Base-by-base conservation (phyloP, 1,140 invertebrate species). In the Drosophila eugracilis region DNA sequence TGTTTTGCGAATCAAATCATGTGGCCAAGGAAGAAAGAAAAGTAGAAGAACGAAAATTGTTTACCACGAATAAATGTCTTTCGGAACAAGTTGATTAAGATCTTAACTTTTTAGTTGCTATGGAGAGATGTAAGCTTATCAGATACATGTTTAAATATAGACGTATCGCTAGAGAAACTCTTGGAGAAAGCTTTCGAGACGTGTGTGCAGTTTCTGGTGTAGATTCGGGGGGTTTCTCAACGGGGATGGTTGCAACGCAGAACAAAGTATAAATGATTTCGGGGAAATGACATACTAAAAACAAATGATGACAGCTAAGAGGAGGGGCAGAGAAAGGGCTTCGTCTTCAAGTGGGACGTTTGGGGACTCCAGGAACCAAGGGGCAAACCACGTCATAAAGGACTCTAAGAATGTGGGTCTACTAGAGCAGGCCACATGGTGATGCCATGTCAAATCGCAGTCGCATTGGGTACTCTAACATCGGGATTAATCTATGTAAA, bases 21-120 rank as follows among this genome's bases (percentile, higher is more conserved):
- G 32, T 79, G 53, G 50, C 52, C 57, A 80, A 65, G 72, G 67
- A 77, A 80, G 81, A 77, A 86, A 84, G 60, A 72, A 81, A 81
- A 86, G 74, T 81, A 86, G 81, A 85, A 84, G 76, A 85, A 85
- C 80, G 85, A 86, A 86, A 81, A 71, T 77, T 66, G 47, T 86
- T 54, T 85, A 85, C 77, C 73, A 85, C 75, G 71, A 74, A 77
- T 77, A 70, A 78, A 74, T 69, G 62, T 34, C 48, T 84, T 80
- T 63, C 71, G 65, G 10, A 73, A 57, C 55, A 59, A 72, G 63
- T 85, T 67, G 44, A 45, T 75, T 75, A 84, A 78, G 57, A 50
- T 77, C 22, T 76, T 71, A 58, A 66, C 69, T 52, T 44, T 71
- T 47, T 73, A 60, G 32, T 75, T 45, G 72, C 70, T 74, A 74